Evolutionary conservation across 2,888 invertebrate genomes (phyloP), one percentile per base, ranked within the genome.

Genomic region (Coecobrya sp.): DNA sequence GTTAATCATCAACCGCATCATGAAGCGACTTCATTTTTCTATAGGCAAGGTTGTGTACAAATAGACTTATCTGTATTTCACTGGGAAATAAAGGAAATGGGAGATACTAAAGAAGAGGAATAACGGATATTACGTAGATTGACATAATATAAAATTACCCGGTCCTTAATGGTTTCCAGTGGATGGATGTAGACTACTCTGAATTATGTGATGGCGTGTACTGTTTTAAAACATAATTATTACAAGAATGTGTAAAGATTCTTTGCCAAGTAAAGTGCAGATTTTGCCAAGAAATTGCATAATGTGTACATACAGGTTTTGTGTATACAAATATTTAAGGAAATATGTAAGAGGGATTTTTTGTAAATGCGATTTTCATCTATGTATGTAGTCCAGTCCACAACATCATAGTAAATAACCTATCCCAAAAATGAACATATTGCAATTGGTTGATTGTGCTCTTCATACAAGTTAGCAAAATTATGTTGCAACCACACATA

Each of bases 141-240:
- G 65, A 65, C 65, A 65, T 65, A n/a, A n/a, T n/a, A 65, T 65
- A 65, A 25, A 65, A 65, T 65, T 65, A 65, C 65, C 65, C 25
- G 11, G 19, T 5, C 10, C 27, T 27, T 65, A 65, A 65, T 65
- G 65, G 27, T 27, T 65, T 27, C 3, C 11, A 2, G 27, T 65
- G 27, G 25, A 65, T 8, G 2, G 25, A 27, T 27, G 25, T 3
- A 65, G n/a, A 27, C 13, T 8, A 5, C 1, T 8, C 5, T 1
- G 55, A 59, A 4, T 13, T 59, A 1, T 59, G 19, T 19, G 59
- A 59, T 19, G 8, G 13, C 59, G 1, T 59, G 13, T 36, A 36
- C 59, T 11, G 59, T 11, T 19, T 19, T 19, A 59, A 8, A 49
- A 49, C 22, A 59, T 49, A 19, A 59, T 19, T 19, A 59, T n/a